Conservation (phyloP, 2,113 vertebrate species). For the Ceratotherium simum region DNA sequence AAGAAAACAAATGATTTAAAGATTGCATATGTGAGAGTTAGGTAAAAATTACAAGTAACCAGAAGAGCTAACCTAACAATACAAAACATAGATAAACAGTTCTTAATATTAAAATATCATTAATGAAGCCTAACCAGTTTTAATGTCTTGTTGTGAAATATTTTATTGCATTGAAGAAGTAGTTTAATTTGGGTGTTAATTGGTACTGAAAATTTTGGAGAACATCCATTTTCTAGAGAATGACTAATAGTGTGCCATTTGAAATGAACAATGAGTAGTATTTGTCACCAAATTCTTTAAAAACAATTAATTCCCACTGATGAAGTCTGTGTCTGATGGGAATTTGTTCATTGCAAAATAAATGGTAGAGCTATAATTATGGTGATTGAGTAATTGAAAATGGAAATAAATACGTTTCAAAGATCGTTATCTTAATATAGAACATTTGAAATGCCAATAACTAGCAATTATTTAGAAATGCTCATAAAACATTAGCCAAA, state of each 20-base stretch:
- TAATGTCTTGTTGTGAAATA: constrained; percentile 47
- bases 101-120: constrained; percentile 36
- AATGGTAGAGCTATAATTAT: constrained; percentile 67
- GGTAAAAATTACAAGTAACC: not conserved
- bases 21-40: not conserved
- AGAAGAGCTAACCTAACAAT: not conserved
- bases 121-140: not conserved
- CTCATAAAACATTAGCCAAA: constrained; percentile 59
- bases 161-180: constrained; percentile 72
- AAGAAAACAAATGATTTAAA: not conserved
- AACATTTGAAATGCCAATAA: constrained; percentile 61
- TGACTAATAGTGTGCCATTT: constrained; percentile 56
- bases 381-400: constrained; percentile 73
- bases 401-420: constrained; percentile 68
- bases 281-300: constrained; percentile 75
- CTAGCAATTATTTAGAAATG: constrained; percentile 51
- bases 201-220: constrained; percentile 66
- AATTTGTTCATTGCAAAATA: constrained; percentile 74
- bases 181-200: constrained; percentile 75
- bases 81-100: not conserved
- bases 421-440: constrained; percentile 55
- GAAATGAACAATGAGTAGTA: constrained; percentile 60
- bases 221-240: constrained; percentile 63
- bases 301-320: constrained; percentile 73
- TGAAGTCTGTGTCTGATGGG: constrained; percentile 67